Percentiles rank a stretch among this genome's conserved stretches.
Evolutionary conservation across 2,888 invertebrate species (phyloP).

Genomic region (Ptilodon capucinus): DNA sequence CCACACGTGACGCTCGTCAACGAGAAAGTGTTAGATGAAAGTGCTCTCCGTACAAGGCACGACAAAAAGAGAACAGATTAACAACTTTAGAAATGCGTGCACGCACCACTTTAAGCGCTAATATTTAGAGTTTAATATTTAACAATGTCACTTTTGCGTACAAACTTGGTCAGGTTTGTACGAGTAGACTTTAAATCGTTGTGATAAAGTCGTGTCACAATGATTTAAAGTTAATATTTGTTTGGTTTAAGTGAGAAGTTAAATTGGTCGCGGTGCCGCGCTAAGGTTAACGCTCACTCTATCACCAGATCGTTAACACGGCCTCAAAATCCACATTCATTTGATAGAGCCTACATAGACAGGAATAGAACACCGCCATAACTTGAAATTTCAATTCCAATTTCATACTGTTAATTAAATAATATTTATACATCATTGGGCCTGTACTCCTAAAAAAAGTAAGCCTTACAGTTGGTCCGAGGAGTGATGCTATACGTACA

Average conservation of each 20-base stretch:
- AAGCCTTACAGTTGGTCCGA: too few species aligned
- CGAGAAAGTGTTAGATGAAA: slow-evolving; percentile 35
- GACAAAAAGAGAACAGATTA: slow-evolving; percentile 21
- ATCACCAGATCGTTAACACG: slow-evolving; percentile 11
- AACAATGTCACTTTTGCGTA: background rate
- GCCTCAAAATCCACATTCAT: slow-evolving; percentile 18
- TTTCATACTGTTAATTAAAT: background rate
- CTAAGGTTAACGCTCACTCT: slow-evolving; percentile 12
- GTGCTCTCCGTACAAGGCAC: slow-evolving; percentile 13
- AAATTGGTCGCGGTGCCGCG: background rate
- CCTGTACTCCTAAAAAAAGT: too few species aligned
- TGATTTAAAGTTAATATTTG: background rate
- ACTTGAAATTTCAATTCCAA: background rate
- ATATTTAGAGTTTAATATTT: background rate
- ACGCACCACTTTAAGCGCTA: background rate
- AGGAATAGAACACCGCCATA: background rate
- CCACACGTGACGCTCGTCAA: background rate
- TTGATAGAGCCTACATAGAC: background rate
- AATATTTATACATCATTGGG: too few species aligned
- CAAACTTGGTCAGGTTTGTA: too few species aligned
- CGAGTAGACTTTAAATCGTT: too few species aligned
- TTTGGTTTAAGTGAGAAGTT: background rate
- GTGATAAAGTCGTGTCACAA: slow-evolving; percentile 2
- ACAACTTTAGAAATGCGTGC: background rate
- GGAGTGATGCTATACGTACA: too few species aligned